Evolutionary conservation across 2,888 invertebrate genomes (phyloP), one percentile per base, ranked within the genome.

Genomic region (Cenopis cana): DNA sequence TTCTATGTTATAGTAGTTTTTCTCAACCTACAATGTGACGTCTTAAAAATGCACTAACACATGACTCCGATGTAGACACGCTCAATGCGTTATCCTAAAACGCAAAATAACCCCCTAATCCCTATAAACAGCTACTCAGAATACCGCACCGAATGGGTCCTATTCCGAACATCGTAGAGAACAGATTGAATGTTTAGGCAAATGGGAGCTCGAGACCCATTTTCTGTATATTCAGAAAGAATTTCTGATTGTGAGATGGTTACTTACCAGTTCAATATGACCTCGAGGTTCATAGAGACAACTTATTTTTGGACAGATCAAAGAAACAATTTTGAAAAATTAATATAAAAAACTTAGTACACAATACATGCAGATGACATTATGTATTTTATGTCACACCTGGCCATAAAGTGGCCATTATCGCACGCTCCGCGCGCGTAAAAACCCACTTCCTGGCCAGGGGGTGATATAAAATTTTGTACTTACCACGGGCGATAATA

Each of bases 141-240:
- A n/a, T 56, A 36, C 17, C 41, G 14, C 59, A 20, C 20, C 9
- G n/a, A 49, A 49, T 9, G 29, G 54, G 20, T 41, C 20, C 59
- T 41, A 59, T 59, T 60, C 60, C 5, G 24, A n/a, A 24, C 29
- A 9, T 14, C 60, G 29, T 17, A 57, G 36, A 57, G 17, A 57
- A 36, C 46, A 60, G 24, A 60, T 60, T 24, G 60, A 46, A 46
- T 60, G 60, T 60, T 60, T 60, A 60, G 60, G 60, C 60, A 60
- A 60, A 60, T 46, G 60, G n/a, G 38, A 12, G 12, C 38, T 11
- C 11, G 38, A 4, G 38, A 38, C 38, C 14, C 38, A 12, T 38
- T 11, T 14, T 38, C 12, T 38, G 38, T 38, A 2, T 38, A 38
- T 38, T 38, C 38, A 38, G 3, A 38, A 38, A 38, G 12, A 2